Evolutionary conservation across 1,140 invertebrate genomes (phyloP).

Genomic region (Coptotermes formosanus): DNA sequence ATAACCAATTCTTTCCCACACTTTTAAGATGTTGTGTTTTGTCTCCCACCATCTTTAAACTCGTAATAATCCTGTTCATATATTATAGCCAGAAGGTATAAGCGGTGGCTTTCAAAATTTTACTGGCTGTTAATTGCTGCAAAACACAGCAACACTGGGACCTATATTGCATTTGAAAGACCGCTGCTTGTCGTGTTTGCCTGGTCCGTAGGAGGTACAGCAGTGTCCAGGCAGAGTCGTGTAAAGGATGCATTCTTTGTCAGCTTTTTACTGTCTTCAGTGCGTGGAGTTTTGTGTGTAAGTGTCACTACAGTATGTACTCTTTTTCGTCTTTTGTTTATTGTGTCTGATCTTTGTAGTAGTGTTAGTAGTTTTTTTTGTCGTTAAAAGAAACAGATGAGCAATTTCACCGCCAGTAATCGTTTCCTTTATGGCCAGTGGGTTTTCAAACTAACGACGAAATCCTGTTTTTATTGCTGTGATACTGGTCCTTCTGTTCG

Average conservation of each 20-base stretch:
- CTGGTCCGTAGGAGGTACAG: neutral
- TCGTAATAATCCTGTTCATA: neutral
- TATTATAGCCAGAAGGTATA: neutral
- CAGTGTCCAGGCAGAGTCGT: neutral
- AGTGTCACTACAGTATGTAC: neutral
- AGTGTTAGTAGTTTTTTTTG: constrained; percentile 8
- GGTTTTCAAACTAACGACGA: constrained; percentile 2
- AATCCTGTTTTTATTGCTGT: neutral
- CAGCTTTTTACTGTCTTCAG: neutral
- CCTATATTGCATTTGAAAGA: neutral
- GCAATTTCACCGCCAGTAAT: constrained; percentile 16
- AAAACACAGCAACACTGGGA: neutral
- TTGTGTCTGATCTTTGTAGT: neutral
- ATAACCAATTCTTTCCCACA: neutral
- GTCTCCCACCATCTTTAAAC: neutral
- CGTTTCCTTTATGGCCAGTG: neutral
- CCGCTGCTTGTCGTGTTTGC: neutral
- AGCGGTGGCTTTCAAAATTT: constrained; percentile 7
- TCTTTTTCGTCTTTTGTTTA: neutral
- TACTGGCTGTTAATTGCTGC: constrained; percentile 1
- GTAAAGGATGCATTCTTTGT: neutral
- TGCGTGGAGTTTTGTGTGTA: neutral
- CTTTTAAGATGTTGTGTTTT: neutral
- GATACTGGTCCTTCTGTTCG: neutral
- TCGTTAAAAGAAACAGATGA: constrained; percentile 1